Evolutionary conservation across 2,888 invertebrate genomes (phyloP), one percentile per base, ranked within the genome.

Genomic region (Rotaria macrura): DNA sequence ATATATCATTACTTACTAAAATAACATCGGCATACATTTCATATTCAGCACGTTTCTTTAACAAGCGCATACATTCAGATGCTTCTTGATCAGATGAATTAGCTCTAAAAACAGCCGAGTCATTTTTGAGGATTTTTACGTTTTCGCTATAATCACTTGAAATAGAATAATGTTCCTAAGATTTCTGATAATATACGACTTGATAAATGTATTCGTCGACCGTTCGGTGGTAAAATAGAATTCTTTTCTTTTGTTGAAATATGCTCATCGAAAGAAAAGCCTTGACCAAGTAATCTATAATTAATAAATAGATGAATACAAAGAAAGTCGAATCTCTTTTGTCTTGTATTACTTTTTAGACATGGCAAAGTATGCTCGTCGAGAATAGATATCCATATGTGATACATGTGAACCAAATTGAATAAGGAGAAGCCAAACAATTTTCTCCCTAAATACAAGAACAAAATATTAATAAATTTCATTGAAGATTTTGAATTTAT

Each of bases 1-100:
- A 55, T 65, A n/a, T 65, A 52, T 65, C 3, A 65, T 49, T 29
- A 79, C 79, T 25, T 79, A 79, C 79, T 79, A 79, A 43, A 25
- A 79, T 79, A 6, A 79, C 79, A 79, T 79, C 40, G 5, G 79
- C 43, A 79, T 79, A 43, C 79, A 79, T 79, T 79, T 79, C 79
- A 79, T 79, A 79, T 3, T 79, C 79, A 14, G 79, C 79, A 38
- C 79, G 79, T n/a, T 79, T 5, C 43, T 79, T 79, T 43, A 79
- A 25, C 12, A 79, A 34, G 12, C 25, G 7, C 79, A 79, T 79
- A 79, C 79, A 79, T 79, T 79, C 79, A 12, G 12, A 40, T 23
- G 43, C 79, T 23, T 79, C 79, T n/a, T n/a, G 43, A 43, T 43
- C 79, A 10, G 43, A 9, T 43, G 40, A 40, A 79, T 79, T 79